Evolutionary conservation across 2,113 vertebrate genomes (phyloP).

Genomic region (Syrmaticus mikado): DNA sequence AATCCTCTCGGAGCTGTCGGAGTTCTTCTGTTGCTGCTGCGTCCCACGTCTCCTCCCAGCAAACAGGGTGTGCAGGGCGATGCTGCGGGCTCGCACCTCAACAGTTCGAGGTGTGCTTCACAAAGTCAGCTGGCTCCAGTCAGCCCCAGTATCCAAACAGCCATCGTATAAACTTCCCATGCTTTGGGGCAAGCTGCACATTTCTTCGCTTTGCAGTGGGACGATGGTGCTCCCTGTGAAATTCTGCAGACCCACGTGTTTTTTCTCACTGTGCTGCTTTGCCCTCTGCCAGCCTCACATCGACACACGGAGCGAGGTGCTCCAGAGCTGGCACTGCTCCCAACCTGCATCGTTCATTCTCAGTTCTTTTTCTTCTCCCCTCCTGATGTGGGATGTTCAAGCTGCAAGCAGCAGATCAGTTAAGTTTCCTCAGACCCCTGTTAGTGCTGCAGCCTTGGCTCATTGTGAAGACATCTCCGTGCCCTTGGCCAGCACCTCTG

Average conservation of each 20-base stretch:
- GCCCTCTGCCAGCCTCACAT: neutral
- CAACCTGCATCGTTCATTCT: neutral
- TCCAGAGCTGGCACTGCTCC: neutral
- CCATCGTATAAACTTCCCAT: slow-evolving; percentile 51
- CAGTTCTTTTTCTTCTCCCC: neutral
- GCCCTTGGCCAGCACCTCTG: neutral
- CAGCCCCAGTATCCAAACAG: neutral
- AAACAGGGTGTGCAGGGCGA: neutral
- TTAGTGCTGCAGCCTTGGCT: neutral
- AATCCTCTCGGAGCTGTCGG: neutral
- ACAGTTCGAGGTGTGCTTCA: rapidly evolving
- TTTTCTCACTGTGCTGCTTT: neutral
- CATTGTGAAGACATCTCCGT: neutral
- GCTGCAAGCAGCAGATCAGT: rapidly evolving
- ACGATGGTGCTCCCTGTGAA: slow-evolving; percentile 1
- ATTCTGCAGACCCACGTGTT: neutral
- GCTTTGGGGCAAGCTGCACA: neutral
- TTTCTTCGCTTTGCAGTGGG: neutral
- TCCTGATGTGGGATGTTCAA: neutral
- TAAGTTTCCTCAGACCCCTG: neutral
- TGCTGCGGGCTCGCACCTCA: neutral
- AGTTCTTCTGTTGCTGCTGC: neutral
- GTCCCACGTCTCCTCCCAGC: neutral
- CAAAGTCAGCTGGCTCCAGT: slow-evolving; percentile 45
- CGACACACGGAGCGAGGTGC: rapidly evolving